Conservation (phyloP, 2,797 vertebrate genomes). For the Paramormyrops hopkinsi region DNA sequence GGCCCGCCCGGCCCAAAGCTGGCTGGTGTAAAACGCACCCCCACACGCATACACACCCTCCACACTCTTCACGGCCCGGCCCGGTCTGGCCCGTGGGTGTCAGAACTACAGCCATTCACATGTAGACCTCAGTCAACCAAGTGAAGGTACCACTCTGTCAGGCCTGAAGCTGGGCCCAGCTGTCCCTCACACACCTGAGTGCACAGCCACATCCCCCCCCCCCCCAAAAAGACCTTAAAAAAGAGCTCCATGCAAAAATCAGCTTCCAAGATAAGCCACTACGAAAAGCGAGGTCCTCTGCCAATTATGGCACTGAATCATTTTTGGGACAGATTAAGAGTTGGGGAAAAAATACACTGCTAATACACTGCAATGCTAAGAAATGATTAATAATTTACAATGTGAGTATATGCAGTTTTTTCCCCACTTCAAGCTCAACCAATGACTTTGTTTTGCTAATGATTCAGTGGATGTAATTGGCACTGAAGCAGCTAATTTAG, state of each 20-base stretch:
- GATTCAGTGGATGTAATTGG: neutral
- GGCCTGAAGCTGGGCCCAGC: neutral
- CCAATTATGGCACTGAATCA: neutral
- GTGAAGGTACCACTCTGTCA: neutral
- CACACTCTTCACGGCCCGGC: neutral
- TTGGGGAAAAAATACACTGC: neutral
- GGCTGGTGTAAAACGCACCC: neutral
- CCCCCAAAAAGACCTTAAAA: neutral
- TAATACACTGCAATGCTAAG: neutral
- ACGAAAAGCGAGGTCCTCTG: neutral
- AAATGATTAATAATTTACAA: neutral
- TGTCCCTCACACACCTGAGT: neutral
- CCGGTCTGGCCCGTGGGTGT: neutral
- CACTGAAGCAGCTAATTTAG: neutral
- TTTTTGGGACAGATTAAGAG: neutral
- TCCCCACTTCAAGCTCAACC: neutral
- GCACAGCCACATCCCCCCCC: too few species aligned
- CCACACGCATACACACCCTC: neutral
- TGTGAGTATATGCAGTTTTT: neutral
- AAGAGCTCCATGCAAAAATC: neutral
- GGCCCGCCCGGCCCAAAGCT: neutral
- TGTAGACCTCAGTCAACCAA: neutral
- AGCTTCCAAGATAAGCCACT: neutral
- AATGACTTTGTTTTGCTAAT: constrained; percentile 7
- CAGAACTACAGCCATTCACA: neutral